A percentile compares a stretch with the other conserved stretches of the same genome.
Evolutionary conservation across 2,797 vertebrate species (phyloP).

Genomic region (Coreius guichenoti): DNA sequence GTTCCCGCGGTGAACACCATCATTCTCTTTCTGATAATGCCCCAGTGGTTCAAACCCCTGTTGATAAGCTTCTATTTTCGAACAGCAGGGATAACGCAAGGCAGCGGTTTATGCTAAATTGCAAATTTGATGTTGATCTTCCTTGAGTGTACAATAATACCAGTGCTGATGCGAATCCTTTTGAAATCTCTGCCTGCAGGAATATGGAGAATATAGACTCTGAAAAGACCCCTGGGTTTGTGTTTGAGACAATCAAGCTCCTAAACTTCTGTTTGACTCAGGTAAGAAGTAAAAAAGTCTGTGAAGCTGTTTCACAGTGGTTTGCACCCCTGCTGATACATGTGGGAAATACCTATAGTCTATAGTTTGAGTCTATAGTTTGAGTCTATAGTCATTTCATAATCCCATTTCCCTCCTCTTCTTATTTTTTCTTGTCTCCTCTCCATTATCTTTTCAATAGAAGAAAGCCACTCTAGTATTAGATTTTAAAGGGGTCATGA

Average conservation of each 20-base stretch:
- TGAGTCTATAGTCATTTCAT: not conserved
- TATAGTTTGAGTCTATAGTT: not conserved
- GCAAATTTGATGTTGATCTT: not conserved
- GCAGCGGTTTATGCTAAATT: not conserved
- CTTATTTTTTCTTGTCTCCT: not conserved
- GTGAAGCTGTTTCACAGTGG: not conserved
- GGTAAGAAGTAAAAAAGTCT: slow-evolving; percentile 72
- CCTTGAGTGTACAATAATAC: slow-evolving; percentile 7
- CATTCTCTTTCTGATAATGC: not conserved
- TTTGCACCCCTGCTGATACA: not conserved
- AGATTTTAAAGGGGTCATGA: too few species aligned
- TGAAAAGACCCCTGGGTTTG: slow-evolving; percentile 84
- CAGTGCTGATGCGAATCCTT: slow-evolving; percentile 29
- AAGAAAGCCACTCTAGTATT: not conserved
- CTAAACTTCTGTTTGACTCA: slow-evolving; percentile 80
- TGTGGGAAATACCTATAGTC: not conserved
- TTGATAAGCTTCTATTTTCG: not conserved
- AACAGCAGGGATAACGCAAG: not conserved
- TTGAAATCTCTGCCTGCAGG: slow-evolving; percentile 72
- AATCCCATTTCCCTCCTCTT: not conserved
- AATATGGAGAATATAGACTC: slow-evolving; percentile 91
- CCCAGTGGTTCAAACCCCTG: not conserved
- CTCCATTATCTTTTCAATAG: not conserved
- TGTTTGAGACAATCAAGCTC: slow-evolving; percentile 84
- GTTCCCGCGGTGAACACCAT: not conserved